A percentile compares a stretch with the other conserved stretches of the same genome.
These are phyloP conservation scores for Clinocottus analis DNA, from an alignment of 2,113 vertebrate genomes.

Conservation along the genomic window DNA sequence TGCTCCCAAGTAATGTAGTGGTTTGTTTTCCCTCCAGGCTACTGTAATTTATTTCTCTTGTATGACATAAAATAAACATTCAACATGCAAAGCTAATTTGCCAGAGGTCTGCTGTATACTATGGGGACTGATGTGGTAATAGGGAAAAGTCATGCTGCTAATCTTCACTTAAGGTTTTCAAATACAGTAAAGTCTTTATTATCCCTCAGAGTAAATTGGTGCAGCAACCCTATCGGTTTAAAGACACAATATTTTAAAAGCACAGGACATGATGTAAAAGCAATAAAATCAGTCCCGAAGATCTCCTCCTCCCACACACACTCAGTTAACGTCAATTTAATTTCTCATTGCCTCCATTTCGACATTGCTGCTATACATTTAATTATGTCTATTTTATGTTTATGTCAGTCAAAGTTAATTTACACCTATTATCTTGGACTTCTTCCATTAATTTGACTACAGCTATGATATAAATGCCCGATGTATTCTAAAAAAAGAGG, in stretches of 20 bases:
- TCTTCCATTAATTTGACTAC: not conserved
- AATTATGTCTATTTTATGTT: not conserved
- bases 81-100: not conserved
- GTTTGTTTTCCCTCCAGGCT: slow-evolving; percentile 12
- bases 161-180: not conserved
- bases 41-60: slow-evolving; percentile 7
- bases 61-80: slow-evolving; percentile 11
- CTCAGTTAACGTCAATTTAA: not conserved
- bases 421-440: not conserved
- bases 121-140: not conserved
- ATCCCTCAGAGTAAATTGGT: not conserved
- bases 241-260: not conserved
- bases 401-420: not conserved
- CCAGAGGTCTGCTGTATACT: not conserved
- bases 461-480: not conserved
- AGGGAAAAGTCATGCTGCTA: not conserved
- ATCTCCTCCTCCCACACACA: not conserved
- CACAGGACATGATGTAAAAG: not conserved
- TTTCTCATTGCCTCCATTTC: not conserved
- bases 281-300: not conserved
- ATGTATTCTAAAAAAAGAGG: not conserved
- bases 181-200: not conserved
- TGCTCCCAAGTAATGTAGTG: not conserved
- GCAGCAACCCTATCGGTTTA: not conserved
- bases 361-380: not conserved